Evolutionary conservation across 1,140 invertebrate genomes (phyloP), one percentile per base, ranked within the genome.

Genomic region (Bombus pyrosoma): DNA sequence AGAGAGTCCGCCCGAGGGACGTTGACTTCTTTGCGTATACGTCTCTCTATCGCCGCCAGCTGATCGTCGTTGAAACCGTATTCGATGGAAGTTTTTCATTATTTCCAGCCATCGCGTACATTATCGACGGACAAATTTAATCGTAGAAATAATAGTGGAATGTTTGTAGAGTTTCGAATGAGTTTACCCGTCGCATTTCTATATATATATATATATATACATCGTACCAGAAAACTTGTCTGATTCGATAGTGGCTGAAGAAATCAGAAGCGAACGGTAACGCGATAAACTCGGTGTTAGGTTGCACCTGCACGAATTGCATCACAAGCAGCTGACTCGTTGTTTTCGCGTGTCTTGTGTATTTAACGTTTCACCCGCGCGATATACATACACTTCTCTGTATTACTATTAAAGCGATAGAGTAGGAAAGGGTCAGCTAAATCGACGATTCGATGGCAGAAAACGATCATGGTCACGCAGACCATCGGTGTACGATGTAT

Each of bases 21-120:
- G 41, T 90, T 89, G 57, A 75, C 78, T 85, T 79, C 76, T 87
- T 87, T 90, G 53, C 79, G 39, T 75, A n/a, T 12, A 69, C 78
- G 64, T 32, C 32, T 41, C 37, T 18, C 37, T n/a, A 15, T 73
- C 22, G 53, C 57, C 15, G 34, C 72, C 37, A 62, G 72, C 15
- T 34, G 79, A 76, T 28, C 57, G 39, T 34, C 39, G n/a, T 15
- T 41, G 18, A 28, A 41, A n/a, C 37, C 59, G 32, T 66, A 41
- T 8, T n/a, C 39, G 39, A 41, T 72, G 39, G 39, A 39, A 28
- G 18, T n/a, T 39, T 43, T n/a, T 41, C 12, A 41, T 72, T 41
- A 72, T 39, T 72, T n/a, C 59, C 12, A 62, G 28, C 28, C 37
- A 25, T 9, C 22, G 22, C 69, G 69, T 28, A 22, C 28, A 41